phyloP scores from a whole-genome alignment of 1,140 invertebrate genomes.

The Drosophila obscura region DNA sequence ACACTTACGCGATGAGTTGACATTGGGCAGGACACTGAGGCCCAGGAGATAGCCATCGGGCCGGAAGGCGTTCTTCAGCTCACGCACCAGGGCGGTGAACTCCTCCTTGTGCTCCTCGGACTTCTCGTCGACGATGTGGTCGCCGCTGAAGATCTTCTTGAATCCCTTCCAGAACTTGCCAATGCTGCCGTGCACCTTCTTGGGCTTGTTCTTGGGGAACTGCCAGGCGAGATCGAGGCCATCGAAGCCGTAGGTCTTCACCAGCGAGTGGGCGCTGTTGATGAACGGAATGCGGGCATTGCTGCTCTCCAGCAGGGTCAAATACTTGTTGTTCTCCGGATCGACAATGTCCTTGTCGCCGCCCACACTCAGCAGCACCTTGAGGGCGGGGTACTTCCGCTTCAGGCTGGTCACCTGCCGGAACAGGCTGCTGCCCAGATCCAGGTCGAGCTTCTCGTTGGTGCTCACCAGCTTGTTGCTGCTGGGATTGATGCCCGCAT shows the following conservation, averaged over 20 bases:
- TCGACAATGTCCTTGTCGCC: constrained; percentile 88
- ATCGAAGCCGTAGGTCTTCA: constrained; percentile 92
- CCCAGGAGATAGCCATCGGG: constrained; percentile 88
- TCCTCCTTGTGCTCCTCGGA: constrained; percentile 90
- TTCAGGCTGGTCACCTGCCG: constrained; percentile 89
- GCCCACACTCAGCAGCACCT: constrained; percentile 90
- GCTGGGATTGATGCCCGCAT: constrained; percentile 90
- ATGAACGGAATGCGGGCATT: constrained; percentile 90
- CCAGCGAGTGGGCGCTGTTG: constrained; percentile 88
- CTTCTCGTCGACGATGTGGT: constrained; percentile 89
- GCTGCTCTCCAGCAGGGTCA: constrained; percentile 87
- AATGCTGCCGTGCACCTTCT: constrained; percentile 89
- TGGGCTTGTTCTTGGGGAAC: constrained; percentile 90
- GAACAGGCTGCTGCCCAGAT: constrained; percentile 89
- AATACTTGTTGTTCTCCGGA: constrained; percentile 74
- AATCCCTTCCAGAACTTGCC: constrained; percentile 89
- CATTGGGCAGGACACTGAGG: constrained; percentile 90
- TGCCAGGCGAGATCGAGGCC: constrained; percentile 95
- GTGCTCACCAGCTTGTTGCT: constrained; percentile 88
- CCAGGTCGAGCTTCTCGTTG: constrained; percentile 89
- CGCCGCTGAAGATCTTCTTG: constrained; percentile 90
- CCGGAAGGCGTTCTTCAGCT: constrained; percentile 88
- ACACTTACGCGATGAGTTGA: constrained; percentile 89
- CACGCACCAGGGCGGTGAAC: constrained; percentile 89
- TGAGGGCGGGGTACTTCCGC: constrained; percentile 89